A percentile compares a stretch with the other conserved stretches of the same genome.
Conservation (phyloP, 2,113 vertebrate species). For the Gila orcuttii region DNA sequence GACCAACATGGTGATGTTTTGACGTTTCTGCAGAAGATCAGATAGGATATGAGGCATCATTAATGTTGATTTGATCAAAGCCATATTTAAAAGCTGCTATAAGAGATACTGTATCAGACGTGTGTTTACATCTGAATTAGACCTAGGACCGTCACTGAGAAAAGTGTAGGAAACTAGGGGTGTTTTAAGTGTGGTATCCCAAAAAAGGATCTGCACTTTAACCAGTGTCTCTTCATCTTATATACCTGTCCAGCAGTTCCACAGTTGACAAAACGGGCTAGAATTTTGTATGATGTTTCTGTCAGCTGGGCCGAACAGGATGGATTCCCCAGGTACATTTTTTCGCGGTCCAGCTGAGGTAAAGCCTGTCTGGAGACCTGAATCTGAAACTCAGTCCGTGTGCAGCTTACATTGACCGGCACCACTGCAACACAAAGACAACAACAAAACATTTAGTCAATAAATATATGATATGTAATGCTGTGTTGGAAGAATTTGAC, state of each 20-base stretch:
- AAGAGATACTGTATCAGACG: background rate
- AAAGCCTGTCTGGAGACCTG: constrained; percentile 84
- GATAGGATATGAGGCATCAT: background rate
- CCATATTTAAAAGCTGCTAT: background rate
- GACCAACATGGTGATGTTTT: constrained; percentile 86
- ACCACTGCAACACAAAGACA: constrained; percentile 78
- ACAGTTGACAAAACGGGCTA: constrained; percentile 91
- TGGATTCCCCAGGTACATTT: constrained; percentile 88
- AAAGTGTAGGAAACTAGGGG: background rate
- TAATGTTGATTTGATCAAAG: background rate
- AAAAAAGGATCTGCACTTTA: background rate
- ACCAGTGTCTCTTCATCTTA: background rate
- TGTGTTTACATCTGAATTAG: background rate
- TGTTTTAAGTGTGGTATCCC: background rate
- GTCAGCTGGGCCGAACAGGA: constrained; percentile 85
- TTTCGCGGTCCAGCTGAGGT: constrained; percentile 84
- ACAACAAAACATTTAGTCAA: constrained; percentile 8
- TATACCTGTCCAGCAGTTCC: constrained; percentile 88
- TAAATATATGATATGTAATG: background rate
- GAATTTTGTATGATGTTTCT: constrained; percentile 85
- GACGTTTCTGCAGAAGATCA: constrained; percentile 82
- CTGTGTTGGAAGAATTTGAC: background rate
- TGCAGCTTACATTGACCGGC: constrained; percentile 93
- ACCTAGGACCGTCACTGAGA: background rate
- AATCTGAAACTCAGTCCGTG: constrained; percentile 93